These are phyloP conservation scores for Drosophila subobscura DNA, from an alignment of 1,140 invertebrate species.

Conservation along the genomic window DNA sequence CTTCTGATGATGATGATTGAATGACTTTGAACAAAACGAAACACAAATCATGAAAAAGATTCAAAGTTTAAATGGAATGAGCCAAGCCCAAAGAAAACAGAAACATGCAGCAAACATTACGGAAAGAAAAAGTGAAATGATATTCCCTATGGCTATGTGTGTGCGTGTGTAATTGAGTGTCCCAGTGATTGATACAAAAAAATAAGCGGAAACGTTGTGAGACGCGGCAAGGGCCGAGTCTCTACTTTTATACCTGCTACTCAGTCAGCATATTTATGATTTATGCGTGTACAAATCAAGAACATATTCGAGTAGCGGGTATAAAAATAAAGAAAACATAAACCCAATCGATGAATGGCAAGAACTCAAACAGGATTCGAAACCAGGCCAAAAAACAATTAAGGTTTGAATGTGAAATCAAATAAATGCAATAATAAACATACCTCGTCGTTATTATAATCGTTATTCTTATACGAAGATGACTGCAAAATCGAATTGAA, in stretches of 20 bases:
- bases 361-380: constrained; percentile 12
- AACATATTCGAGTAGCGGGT: no score
- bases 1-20: constrained; percentile 53
- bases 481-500: constrained; percentile 74
- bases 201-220: no score
- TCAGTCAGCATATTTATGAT: no score
- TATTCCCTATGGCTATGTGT: constrained; percentile 9
- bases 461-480: constrained; percentile 75
- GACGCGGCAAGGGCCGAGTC: no score
- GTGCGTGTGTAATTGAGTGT: constrained; percentile 1
- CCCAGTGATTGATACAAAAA: no score
- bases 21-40: constrained; percentile 29
- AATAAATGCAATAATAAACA: constrained; percentile 64
- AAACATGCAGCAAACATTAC: constrained; percentile 25
- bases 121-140: constrained; percentile 6
- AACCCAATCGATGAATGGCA: constrained; percentile 1
- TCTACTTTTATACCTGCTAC: not conserved
- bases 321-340: constrained; percentile 2
- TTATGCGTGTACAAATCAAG: no score
- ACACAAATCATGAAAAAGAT: not conserved
- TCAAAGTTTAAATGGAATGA: not conserved
- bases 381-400: constrained; percentile 11
- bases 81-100: constrained; percentile 1
- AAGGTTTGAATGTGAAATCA: constrained; percentile 33
- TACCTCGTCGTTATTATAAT: constrained; percentile 76